phyloP scores from a whole-genome alignment of 1,140 invertebrate species.

The Cyclina sinensis region DNA sequence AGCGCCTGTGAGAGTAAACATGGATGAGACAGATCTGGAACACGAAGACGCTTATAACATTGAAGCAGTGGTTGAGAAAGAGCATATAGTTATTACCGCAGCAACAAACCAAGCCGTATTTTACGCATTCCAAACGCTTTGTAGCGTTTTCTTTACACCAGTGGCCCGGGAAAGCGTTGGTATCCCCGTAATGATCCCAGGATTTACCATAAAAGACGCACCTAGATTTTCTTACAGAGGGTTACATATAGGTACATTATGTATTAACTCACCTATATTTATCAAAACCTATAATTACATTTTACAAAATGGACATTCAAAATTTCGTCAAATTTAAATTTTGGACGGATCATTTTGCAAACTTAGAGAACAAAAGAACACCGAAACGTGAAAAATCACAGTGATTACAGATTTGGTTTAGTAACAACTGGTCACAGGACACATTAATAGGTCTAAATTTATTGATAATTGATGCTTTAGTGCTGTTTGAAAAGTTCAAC shows the following conservation, averaged over 20 bases:
- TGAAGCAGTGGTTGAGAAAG: constrained; percentile 33
- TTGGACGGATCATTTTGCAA: too few species aligned
- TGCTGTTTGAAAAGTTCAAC: too few species aligned
- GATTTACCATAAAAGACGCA: constrained; percentile 70
- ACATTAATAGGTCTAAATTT: too few species aligned
- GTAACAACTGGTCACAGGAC: too few species aligned
- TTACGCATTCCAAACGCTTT: constrained; percentile 73
- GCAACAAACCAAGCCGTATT: constrained; percentile 71
- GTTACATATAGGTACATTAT: constrained; percentile 72
- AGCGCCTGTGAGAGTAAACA: not conserved
- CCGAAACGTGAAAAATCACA: too few species aligned
- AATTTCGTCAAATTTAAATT: too few species aligned
- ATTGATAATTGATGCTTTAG: too few species aligned
- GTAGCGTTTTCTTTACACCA: constrained; percentile 55
- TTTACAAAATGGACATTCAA: too few species aligned
- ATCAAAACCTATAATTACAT: too few species aligned
- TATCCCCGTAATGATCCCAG: constrained; percentile 52
- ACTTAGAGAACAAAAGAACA: too few species aligned
- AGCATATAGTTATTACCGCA: constrained; percentile 70
- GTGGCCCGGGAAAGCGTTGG: constrained; percentile 31
- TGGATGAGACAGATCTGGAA: not conserved
- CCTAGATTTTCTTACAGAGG: constrained; percentile 81
- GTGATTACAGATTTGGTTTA: too few species aligned
- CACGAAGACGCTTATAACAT: constrained; percentile 71
- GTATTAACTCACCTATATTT: too few species aligned